Conservation (phyloP, 1,140 invertebrate species). For the Lepeophtheirus salmonis region DNA sequence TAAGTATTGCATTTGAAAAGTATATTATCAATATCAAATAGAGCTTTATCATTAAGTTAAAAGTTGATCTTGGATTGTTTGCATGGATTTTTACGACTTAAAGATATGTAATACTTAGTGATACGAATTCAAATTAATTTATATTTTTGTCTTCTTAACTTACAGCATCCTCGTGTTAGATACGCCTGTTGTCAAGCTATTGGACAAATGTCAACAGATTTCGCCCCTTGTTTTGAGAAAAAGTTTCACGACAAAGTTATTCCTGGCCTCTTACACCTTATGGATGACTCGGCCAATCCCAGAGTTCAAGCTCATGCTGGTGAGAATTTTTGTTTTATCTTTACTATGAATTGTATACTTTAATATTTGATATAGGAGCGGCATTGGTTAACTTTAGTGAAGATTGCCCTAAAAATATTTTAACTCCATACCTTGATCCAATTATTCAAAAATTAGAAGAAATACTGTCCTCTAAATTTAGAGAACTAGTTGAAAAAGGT, state of each 20-base stretch:
- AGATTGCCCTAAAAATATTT: conserved; percentile 85
- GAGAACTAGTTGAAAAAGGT: conserved; percentile 76
- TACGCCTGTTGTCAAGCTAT: conserved; percentile 98
- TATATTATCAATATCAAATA: too few species aligned
- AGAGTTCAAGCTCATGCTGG: conserved; percentile 58
- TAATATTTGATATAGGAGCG: conserved; percentile 37
- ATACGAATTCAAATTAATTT: too few species aligned
- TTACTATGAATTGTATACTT: neutral
- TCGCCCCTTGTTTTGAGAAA: conserved; percentile 87
- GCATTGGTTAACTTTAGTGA: conserved; percentile 98
- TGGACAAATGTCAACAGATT: conserved; percentile 97
- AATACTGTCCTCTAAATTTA: conserved; percentile 75
- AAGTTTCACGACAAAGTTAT: conserved; percentile 91
- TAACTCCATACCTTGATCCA: conserved; percentile 68
- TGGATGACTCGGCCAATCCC: conserved; percentile 77
- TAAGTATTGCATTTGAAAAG: conserved; percentile 18
- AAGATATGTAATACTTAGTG: too few species aligned
- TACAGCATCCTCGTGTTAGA: conserved; percentile 66
- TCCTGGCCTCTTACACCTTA: conserved; percentile 64
- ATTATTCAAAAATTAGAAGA: conserved; percentile 79
- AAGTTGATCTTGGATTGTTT: too few species aligned
- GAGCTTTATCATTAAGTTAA: too few species aligned
- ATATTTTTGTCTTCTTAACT: too few species aligned
- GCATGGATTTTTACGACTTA: too few species aligned
- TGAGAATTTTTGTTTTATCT: too few species aligned